phyloP scores from a whole-genome alignment of 1,140 invertebrate species.

The Heliconius hewitsoni region DNA sequence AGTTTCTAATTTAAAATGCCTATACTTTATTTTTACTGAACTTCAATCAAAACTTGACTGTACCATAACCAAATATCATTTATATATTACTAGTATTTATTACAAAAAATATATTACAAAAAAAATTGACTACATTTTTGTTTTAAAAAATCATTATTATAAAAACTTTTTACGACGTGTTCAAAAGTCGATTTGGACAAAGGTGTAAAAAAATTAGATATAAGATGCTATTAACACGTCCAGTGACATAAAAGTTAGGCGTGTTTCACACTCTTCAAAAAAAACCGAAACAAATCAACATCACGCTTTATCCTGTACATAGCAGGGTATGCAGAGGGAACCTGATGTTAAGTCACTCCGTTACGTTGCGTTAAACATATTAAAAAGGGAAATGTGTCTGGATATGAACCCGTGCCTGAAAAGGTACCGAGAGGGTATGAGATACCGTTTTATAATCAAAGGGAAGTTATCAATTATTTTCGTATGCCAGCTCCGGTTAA shows the following conservation, averaged over 20 bases:
- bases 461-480: too few species aligned
- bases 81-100: too few species aligned
- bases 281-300: not conserved
- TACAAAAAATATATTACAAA: too few species aligned
- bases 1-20: too few species aligned
- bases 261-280: not conserved
- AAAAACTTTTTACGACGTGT: slow-evolving; percentile 5
- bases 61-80: too few species aligned
- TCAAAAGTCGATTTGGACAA: slow-evolving; percentile 34
- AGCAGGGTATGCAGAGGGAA: not conserved
- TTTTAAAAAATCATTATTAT: not conserved
- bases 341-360: not conserved
- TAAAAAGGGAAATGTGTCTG: too few species aligned
- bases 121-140: not conserved
- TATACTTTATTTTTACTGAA: too few species aligned
- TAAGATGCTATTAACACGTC: slow-evolving; percentile 39
- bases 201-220: slow-evolving; percentile 33
- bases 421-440: too few species aligned
- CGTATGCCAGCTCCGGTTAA: too few species aligned
- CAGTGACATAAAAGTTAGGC: slow-evolving; percentile 28
- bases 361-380: not conserved
- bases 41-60: too few species aligned
- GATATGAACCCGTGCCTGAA: too few species aligned
- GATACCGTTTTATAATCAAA: too few species aligned
- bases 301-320: not conserved